phyloP scores from a whole-genome alignment of 2,888 invertebrate species.

The Drosophila atroscutellata region DNA sequence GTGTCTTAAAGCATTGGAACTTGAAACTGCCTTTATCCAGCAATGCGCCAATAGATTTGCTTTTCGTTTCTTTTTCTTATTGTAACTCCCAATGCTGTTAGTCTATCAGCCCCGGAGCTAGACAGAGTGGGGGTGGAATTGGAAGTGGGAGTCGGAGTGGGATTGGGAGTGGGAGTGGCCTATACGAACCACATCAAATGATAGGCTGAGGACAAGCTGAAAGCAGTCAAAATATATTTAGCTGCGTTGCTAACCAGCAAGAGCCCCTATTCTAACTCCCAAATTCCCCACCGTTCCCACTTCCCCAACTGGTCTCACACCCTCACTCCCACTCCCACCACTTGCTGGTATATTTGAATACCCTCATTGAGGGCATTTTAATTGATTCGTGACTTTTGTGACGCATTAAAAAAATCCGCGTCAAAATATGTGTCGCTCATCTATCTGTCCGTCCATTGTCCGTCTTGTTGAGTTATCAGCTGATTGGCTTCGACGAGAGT shows the following conservation, averaged over 20 bases:
- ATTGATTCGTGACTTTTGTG: background rate
- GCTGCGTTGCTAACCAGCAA: constrained; percentile 40
- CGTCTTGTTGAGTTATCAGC: background rate
- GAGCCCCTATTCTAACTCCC: constrained; percentile 24
- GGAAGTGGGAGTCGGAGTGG: background rate
- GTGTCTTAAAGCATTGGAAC: constrained; percentile 7
- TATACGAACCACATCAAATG: constrained; percentile 34
- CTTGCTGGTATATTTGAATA: background rate
- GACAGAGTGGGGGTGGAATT: background rate
- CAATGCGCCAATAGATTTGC: constrained; percentile 33
- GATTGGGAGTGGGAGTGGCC: background rate
- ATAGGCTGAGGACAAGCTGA: constrained; percentile 39
- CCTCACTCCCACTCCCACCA: background rate
- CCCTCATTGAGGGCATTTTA: background rate
- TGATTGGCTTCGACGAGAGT: background rate
- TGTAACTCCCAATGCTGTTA: background rate
- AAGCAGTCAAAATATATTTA: constrained; percentile 53
- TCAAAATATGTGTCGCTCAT: background rate
- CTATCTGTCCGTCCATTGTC: background rate
- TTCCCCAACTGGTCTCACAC: background rate
- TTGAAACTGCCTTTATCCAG: constrained; percentile 23
- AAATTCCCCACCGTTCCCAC: background rate
- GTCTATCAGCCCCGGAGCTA: constrained; percentile 26
- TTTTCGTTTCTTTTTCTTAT: constrained; percentile 8
- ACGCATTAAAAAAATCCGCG: background rate